These are phyloP conservation scores for Coptodon bakossiorum DNA, from an alignment of 2,113 vertebrate genomes.

Conservation along the genomic window DNA sequence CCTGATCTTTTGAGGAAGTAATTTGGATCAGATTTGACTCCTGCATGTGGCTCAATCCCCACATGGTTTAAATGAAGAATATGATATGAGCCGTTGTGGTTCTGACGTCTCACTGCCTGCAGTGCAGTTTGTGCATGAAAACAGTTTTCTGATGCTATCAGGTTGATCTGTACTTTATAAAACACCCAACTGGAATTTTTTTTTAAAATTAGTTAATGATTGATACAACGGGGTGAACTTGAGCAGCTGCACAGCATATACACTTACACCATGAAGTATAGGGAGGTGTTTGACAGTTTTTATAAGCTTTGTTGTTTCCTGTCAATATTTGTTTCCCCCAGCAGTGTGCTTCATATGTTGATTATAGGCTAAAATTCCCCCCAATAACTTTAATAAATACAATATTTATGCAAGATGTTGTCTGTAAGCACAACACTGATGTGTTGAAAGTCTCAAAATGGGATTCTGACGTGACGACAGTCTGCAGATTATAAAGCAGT, in stretches of 20 bases:
- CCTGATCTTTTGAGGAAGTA: not conserved
- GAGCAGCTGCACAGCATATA: not conserved
- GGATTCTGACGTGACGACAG: not conserved
- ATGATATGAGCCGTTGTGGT: not conserved
- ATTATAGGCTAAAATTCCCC: not conserved
- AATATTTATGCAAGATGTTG: not conserved
- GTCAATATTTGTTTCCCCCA: not conserved
- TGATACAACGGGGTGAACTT: not conserved
- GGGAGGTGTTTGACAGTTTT: not conserved
- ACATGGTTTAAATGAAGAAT: not conserved
- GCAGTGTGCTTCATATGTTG: not conserved
- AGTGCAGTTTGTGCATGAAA: not conserved
- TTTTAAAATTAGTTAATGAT: accelerated
- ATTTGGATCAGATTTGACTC: not conserved
- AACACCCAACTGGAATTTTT: not conserved
- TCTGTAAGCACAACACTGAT: not conserved
- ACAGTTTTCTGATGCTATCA: not conserved
- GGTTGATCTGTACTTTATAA: not conserved
- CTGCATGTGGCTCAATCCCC: not conserved
- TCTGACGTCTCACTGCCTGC: not conserved
- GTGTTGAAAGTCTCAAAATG: not conserved
- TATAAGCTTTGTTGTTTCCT: not conserved
- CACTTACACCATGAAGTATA: not conserved
- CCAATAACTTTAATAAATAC: not conserved
- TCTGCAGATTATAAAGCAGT: not conserved